Percentiles rank a stretch among this genome's conserved stretches.
phyloP scores from a whole-genome alignment of 2,888 invertebrate species.

The Ctena decussata region DNA sequence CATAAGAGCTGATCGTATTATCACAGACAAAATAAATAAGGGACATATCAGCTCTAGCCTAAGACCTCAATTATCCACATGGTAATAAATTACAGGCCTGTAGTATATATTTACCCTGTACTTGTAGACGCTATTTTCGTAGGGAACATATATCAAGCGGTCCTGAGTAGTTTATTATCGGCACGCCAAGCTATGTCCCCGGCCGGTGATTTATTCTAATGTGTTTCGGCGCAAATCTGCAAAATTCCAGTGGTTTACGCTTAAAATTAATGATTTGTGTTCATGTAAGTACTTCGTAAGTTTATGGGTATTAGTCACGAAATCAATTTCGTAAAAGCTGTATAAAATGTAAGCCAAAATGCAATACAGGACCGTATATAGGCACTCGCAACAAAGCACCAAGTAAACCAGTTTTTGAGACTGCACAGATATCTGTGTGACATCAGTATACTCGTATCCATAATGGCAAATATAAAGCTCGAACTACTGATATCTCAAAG shows the following conservation, averaged over 20 bases:
- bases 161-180: constrained; percentile 48
- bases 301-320: neutral
- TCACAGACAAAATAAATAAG: too few relatives aligned
- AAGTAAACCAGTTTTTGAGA: too few relatives aligned
- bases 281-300: neutral
- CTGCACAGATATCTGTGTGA: too few relatives aligned
- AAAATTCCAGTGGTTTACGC: neutral
- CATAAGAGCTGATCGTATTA: too few relatives aligned
- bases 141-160: constrained; percentile 40
- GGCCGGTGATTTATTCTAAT: constrained; percentile 39
- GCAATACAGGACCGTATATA: too few relatives aligned
- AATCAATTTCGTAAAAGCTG: neutral
- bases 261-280: constrained; percentile 2
- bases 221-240: constrained; percentile 23
- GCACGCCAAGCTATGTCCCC: constrained; percentile 13
- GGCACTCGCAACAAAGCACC: too few relatives aligned
- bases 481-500: too few relatives aligned
- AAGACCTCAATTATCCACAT: neutral
- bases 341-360: too few relatives aligned
- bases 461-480: too few relatives aligned
- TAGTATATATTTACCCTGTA: constrained; percentile 27
- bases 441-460: too few relatives aligned
- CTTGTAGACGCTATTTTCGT: constrained; percentile 47
- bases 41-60: neutral
- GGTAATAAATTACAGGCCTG: constrained; percentile 1